Conservation (phyloP, 2,888 invertebrate genomes). For the Meandrusa payeni region DNA sequence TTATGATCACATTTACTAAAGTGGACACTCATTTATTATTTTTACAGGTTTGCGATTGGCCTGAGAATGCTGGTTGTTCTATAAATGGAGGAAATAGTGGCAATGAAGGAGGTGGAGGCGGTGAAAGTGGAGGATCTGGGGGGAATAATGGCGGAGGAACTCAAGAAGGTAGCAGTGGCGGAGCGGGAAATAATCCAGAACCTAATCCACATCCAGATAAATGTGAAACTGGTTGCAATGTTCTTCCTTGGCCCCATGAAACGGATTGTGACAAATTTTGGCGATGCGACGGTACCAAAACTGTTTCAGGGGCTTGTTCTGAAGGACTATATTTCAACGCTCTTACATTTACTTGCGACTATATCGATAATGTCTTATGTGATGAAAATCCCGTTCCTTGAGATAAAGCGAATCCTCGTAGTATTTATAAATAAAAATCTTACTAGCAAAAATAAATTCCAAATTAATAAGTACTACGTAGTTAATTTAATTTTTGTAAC, state of each 20-base stretch:
- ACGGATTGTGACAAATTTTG: slow-evolving; percentile 65
- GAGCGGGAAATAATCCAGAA: too few species aligned
- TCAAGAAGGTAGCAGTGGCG: too few species aligned
- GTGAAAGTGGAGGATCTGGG: slow-evolving; percentile 11
- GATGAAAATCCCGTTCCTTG: too few species aligned
- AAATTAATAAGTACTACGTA: too few species aligned
- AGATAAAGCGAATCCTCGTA: too few species aligned
- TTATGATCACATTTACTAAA: too few species aligned
- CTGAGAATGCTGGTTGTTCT: slow-evolving; percentile 33
- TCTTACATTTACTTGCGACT: slow-evolving; percentile 53
- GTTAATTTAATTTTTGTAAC: too few species aligned
- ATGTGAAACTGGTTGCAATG: slow-evolving; percentile 51
- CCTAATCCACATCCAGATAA: slow-evolving; percentile 26
- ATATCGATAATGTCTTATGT: slow-evolving; percentile 53
- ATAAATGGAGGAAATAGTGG: too few species aligned
- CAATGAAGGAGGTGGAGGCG: slow-evolving; percentile 12
- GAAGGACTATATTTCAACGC: slow-evolving; percentile 64
- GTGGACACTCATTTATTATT: too few species aligned
- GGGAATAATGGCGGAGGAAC: too few species aligned
- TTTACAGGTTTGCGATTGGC: slow-evolving; percentile 40
- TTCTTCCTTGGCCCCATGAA: slow-evolving; percentile 57
- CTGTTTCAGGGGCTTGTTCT: slow-evolving; percentile 45
- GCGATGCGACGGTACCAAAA: slow-evolving; percentile 45
- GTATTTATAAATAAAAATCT: too few species aligned
- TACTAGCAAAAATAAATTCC: too few species aligned